Evolutionary conservation across 1,140 invertebrate genomes (phyloP).

Genomic region (Heterodera carotae): DNA sequence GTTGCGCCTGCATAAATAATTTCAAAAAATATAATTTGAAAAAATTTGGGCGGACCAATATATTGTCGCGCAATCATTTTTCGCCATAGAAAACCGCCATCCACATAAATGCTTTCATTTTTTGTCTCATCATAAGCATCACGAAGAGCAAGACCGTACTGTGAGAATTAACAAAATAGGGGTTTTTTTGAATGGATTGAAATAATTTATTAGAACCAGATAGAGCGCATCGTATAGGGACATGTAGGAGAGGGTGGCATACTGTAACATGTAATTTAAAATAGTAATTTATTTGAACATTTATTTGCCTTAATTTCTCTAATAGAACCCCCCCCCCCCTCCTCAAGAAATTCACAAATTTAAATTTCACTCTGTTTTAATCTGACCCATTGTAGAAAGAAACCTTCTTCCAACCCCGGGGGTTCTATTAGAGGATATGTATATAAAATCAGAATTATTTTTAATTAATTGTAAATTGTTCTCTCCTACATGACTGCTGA

Average conservation of each 20-base stretch:
- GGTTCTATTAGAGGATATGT: too few relatives aligned
- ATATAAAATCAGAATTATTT: too few relatives aligned
- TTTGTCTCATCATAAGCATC: constrained; percentile 63
- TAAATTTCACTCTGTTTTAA: too few relatives aligned
- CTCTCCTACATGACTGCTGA: constrained; percentile 56
- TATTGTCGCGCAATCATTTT: constrained; percentile 65
- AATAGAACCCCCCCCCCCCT: too few relatives aligned
- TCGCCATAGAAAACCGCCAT: constrained; percentile 57
- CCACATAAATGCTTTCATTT: constrained; percentile 53
- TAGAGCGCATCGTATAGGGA: constrained; percentile 64
- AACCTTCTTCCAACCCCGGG: too few relatives aligned
- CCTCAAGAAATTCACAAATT: too few relatives aligned
- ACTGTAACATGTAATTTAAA: constrained; percentile 53
- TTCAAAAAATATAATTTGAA: not conserved
- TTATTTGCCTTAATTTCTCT: too few relatives aligned
- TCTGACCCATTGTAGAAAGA: too few relatives aligned
- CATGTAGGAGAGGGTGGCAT: constrained; percentile 63
- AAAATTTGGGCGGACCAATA: constrained; percentile 41
- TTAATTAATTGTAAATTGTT: not conserved
- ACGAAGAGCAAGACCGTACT: constrained; percentile 59
- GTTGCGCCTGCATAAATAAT: constrained; percentile 48
- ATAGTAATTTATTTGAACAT: too few relatives aligned
- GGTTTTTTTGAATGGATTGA: not conserved
- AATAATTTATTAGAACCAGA: constrained; percentile 31
- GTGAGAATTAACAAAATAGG: not conserved